Conservation (phyloP, 2,113 vertebrate genomes). For the Phaetusa simplex region DNA sequence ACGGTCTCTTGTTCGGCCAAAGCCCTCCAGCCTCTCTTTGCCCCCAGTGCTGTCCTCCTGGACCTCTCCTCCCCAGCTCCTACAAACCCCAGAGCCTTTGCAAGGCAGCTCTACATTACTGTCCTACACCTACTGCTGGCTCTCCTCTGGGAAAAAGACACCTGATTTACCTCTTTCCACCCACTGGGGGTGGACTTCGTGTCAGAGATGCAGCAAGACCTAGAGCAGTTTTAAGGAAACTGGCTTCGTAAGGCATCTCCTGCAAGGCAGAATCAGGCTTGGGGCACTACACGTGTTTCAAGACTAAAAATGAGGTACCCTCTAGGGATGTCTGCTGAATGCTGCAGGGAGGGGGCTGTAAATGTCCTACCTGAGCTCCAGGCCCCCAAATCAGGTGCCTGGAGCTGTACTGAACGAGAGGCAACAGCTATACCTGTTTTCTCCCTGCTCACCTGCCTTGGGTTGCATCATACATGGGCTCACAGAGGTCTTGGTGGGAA, state of each 20-base stretch:
- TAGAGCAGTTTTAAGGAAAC: neutral
- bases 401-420: neutral
- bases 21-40: neutral
- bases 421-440: neutral
- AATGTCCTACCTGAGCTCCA: neutral
- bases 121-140: neutral
- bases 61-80: neutral
- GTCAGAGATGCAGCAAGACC: neutral
- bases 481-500: neutral
- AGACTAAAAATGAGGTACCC: neutral
- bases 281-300: neutral
- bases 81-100: neutral
- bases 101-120: neutral
- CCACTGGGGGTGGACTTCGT: neutral
- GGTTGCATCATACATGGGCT: neutral
- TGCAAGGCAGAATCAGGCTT: neutral
- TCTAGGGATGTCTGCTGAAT: neutral
- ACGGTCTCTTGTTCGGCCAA: neutral
- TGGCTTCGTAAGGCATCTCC: neutral
- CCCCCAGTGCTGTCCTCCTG: neutral
- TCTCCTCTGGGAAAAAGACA: neutral
- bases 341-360: neutral
- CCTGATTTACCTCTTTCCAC: neutral
- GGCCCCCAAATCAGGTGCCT: neutral
- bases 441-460: neutral